These are phyloP conservation scores for Kryptolebias ocellatus DNA, from an alignment of 2,797 vertebrate genomes.

Conservation along the genomic window DNA sequence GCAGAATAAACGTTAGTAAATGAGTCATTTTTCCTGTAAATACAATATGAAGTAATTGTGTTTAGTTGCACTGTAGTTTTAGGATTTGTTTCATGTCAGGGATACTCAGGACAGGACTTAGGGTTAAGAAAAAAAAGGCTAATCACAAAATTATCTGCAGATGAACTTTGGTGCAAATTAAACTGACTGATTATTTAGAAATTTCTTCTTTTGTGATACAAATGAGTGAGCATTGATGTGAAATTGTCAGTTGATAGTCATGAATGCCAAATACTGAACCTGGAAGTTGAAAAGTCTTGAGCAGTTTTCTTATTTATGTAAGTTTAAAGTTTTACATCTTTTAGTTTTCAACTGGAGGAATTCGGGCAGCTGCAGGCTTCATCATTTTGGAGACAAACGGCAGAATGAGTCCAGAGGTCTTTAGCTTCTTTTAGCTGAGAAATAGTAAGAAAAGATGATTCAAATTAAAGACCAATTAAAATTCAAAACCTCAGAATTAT, in stretches of 20 bases:
- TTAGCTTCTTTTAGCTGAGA: no score
- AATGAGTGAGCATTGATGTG: not conserved
- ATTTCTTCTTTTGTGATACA: not conserved
- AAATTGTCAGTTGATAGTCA: not conserved
- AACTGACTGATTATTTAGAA: not conserved
- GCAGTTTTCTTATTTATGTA: not conserved
- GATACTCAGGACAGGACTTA: no score
- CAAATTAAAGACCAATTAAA: no score
- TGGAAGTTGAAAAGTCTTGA: not conserved
- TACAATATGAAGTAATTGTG: not conserved
- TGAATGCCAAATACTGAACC: not conserved
- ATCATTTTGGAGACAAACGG: not conserved
- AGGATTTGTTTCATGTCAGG: no score
- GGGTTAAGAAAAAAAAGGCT: not conserved
- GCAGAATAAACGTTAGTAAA: no score
- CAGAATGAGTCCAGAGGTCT: not conserved
- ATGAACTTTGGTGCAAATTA: not conserved
- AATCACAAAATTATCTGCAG: no score
- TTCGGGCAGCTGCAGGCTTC: no score
- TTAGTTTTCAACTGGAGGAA: not conserved
- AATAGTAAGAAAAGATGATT: no score
- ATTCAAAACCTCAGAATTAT: no score
- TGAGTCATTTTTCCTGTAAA: not conserved
- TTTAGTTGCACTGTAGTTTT: not conserved
- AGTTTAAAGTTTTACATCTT: not conserved